A percentile compares a stretch with the other conserved stretches of the same genome.
Conservation (phyloP, 1,140 invertebrate genomes). For the Bombus confusus region DNA sequence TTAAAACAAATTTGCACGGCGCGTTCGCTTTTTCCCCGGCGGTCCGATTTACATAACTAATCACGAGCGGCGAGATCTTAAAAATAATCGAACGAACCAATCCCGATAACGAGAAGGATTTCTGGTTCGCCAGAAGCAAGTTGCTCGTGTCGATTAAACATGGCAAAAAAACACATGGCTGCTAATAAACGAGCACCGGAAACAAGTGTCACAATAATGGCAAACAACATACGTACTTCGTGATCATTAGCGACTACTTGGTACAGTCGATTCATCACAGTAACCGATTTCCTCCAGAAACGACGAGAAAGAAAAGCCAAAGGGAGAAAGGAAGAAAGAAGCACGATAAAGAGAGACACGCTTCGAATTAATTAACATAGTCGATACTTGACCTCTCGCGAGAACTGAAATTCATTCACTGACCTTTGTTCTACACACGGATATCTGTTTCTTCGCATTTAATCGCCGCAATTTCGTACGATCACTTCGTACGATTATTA, state of each 20-base stretch:
- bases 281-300: neutral
- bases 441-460: neutral
- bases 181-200: slow-evolving; percentile 24
- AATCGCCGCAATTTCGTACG: neutral
- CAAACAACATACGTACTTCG: slow-evolving; percentile 7
- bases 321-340: neutral
- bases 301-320: too few species aligned
- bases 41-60: slow-evolving; percentile 3
- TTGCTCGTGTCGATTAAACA: slow-evolving; percentile 1
- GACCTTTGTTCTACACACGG: neutral
- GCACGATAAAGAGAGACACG: too few species aligned
- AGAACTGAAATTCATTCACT: neutral
- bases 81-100: slow-evolving; percentile 1
- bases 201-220: slow-evolving; percentile 10
- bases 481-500: slow-evolving; percentile 7
- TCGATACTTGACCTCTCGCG: neutral
- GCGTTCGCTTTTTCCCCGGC: neutral
- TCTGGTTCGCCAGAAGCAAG: slow-evolving; percentile 11
- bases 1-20: neutral
- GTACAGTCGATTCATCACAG: neutral
- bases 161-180: neutral
- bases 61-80: neutral
- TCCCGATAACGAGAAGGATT: neutral
- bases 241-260: neutral
- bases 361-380: neutral